Percentiles rank a stretch among this genome's conserved stretches.
Conservation (phyloP, 2,113 vertebrate genomes). For the Abramis brama region DNA sequence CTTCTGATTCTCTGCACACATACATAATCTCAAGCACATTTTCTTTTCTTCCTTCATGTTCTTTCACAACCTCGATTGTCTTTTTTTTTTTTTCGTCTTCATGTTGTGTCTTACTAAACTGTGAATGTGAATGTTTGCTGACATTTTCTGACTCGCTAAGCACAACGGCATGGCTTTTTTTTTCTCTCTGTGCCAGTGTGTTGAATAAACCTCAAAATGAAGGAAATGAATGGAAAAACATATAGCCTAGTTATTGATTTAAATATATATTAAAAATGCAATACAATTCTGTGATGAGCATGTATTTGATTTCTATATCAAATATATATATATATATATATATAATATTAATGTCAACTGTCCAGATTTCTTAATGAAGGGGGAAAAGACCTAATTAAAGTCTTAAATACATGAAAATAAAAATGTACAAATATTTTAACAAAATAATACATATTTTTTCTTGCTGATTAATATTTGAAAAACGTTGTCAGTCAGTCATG, state of each 20-base stretch:
- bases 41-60: not conserved
- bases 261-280: not conserved
- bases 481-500: not conserved
- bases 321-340: not conserved
- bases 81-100: not conserved
- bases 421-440: too few species aligned
- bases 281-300: not conserved
- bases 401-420: not conserved
- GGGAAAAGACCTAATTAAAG: not conserved
- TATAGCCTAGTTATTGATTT: not conserved
- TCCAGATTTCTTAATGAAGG: too few species aligned
- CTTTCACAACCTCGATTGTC: not conserved
- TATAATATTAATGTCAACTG: too few species aligned
- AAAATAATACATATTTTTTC: too few species aligned
- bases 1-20: not conserved
- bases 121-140: slow-evolving; percentile 29
- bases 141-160: not conserved
- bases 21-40: not conserved
- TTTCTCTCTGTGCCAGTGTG: not conserved
- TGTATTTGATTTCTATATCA: not conserved
- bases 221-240: not conserved
- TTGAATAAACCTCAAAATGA: slow-evolving; percentile 9
- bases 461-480: not conserved
- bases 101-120: not conserved
- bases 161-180: not conserved